Evolutionary conservation across 64 coral and sea anemone species (phyloP).

Genomic region (Astreopora myriophthalma): DNA sequence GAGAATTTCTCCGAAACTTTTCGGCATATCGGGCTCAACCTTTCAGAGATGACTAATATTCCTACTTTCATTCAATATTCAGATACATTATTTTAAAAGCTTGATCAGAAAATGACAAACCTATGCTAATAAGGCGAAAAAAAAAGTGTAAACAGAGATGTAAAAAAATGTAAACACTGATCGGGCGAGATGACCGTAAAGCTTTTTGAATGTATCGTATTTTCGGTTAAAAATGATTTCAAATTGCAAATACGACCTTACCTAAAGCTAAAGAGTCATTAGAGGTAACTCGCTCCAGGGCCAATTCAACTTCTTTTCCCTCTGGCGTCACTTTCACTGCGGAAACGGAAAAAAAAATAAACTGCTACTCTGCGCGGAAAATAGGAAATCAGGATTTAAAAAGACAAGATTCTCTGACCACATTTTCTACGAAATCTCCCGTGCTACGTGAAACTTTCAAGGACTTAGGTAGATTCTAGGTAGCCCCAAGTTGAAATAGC

Average conservation of each 20-base stretch:
- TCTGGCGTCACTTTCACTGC: not conserved
- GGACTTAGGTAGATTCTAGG: not conserved
- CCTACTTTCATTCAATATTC: too few species aligned
- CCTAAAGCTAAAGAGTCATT: not conserved
- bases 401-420: not conserved
- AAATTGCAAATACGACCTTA: not conserved
- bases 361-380: not conserved
- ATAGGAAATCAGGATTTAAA: not conserved
- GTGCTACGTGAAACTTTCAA: not conserved
- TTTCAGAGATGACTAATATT: too few species aligned
- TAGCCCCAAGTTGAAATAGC: not conserved
- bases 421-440: not conserved
- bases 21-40: too few species aligned
- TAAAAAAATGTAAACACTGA: too few species aligned
- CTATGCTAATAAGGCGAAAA: too few species aligned
- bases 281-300: not conserved
- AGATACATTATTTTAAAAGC: too few species aligned
- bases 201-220: not conserved
- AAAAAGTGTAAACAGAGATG: too few species aligned
- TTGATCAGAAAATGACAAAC: too few species aligned
- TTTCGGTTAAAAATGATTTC: not conserved
- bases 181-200: too few species aligned
- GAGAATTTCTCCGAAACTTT: too few species aligned
- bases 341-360: not conserved
- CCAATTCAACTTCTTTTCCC: not conserved